Conservation (phyloP, 1,140 invertebrate species). For the Neotoxoptera formosana region DNA sequence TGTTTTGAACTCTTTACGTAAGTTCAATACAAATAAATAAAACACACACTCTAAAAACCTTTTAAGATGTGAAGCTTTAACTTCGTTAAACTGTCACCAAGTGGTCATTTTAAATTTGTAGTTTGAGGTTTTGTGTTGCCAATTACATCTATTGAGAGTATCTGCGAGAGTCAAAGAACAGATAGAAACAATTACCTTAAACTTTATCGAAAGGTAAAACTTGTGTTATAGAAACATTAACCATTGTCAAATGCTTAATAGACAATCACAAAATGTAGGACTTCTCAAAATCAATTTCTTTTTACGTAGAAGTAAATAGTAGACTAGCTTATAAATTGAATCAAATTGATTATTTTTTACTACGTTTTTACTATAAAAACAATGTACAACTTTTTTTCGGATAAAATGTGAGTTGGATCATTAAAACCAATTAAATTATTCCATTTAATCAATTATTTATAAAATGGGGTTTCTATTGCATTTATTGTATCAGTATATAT, state of each 20-base stretch:
- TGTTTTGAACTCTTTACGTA: not conserved
- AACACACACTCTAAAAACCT: not conserved
- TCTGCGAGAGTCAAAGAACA: not conserved
- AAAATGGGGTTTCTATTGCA: not conserved
- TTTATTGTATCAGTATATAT: not conserved
- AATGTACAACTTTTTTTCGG: not conserved
- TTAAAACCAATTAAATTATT: not conserved
- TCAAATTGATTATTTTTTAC: not conserved
- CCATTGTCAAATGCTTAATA: not conserved
- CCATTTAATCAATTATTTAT: not conserved
- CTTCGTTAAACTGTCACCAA: conserved; percentile 17
- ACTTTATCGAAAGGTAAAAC: not conserved
- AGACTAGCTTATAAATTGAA: not conserved
- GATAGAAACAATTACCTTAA: not conserved
- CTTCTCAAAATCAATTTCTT: not conserved
- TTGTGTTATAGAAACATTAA: not conserved
- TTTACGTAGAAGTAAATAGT: not conserved
- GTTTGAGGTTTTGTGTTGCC: not conserved
- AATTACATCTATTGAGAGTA: not conserved
- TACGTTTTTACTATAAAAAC: not conserved
- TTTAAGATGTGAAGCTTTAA: not conserved
- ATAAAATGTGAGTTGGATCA: not conserved
- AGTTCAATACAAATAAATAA: not conserved
- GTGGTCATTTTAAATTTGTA: conserved; percentile 3
- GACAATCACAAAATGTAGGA: not conserved